Conservation (phyloP, 2,113 vertebrate genomes). For the Rhineura floridana region DNA sequence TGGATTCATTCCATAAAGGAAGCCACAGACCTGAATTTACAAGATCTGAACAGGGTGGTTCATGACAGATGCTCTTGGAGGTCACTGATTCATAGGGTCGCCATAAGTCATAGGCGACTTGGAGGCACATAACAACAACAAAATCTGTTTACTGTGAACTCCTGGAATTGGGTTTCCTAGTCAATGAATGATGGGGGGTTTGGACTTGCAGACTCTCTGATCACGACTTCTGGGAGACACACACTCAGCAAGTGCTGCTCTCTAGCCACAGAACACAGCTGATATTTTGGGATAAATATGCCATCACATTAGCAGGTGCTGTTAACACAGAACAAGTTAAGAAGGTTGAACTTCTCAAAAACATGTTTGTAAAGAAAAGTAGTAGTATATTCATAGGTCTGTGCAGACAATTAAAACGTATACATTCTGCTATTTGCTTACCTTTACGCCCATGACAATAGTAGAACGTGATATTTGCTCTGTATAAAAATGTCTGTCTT, state of each 20-base stretch:
- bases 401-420: background rate
- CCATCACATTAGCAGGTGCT: background rate
- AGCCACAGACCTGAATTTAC: too few species aligned
- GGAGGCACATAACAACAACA: too few species aligned
- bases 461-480: background rate
- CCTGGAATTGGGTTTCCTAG: background rate
- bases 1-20: too few species aligned
- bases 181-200: background rate
- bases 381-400: background rate
- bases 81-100: too few species aligned
- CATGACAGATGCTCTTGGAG: too few species aligned
- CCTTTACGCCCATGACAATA: background rate
- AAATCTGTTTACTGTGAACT: background rate
- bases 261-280: background rate
- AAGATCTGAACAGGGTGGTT: too few species aligned
- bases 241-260: background rate
- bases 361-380: background rate
- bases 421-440: conserved; percentile 12
- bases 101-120: too few species aligned
- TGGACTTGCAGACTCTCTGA: background rate
- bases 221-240: background rate
- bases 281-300: background rate
- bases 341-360: background rate
- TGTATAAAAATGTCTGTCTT: background rate
- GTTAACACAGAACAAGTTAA: background rate